phyloP scores from a whole-genome alignment of 2,113 vertebrate genomes.

The Syngnathus floridae region DNA sequence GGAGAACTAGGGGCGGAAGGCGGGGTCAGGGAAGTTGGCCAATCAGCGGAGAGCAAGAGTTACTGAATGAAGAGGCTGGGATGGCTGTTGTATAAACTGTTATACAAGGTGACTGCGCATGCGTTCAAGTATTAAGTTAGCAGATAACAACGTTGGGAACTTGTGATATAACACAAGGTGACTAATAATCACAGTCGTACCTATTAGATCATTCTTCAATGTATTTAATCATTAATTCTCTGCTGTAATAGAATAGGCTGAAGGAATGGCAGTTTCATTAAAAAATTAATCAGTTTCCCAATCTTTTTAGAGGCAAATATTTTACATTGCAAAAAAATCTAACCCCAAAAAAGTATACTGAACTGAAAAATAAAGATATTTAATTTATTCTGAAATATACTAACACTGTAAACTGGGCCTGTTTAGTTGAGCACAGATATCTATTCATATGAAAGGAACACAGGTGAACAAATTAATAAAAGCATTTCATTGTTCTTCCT shows the following conservation, averaged over 20 bases:
- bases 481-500: too few relatives aligned
- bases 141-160: background rate
- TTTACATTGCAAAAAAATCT: too few relatives aligned
- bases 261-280: background rate
- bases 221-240: background rate
- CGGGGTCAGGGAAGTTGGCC: slow-evolving; percentile 30
- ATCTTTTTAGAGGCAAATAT: too few relatives aligned
- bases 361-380: too few relatives aligned
- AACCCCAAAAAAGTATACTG: too few relatives aligned
- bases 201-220: background rate
- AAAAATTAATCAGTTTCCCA: too few relatives aligned
- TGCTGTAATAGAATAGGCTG: background rate
- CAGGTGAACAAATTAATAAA: too few relatives aligned
- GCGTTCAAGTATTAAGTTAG: slow-evolving; percentile 3
- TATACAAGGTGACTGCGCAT: slow-evolving; percentile 61
- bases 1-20: slow-evolving; percentile 54
- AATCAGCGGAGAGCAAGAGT: slow-evolving; percentile 49
- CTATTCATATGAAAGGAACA: too few relatives aligned
- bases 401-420: too few relatives aligned
- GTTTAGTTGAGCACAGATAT: too few relatives aligned
- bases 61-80: slow-evolving; percentile 47
- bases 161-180: slow-evolving; percentile 23
- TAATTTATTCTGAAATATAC: too few relatives aligned
- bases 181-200: background rate
- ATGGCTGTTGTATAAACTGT: slow-evolving; percentile 72